A percentile compares a stretch with the other conserved stretches of the same genome.
phyloP scores from a whole-genome alignment of 1,140 invertebrate genomes.

The Zaprionus tsacasi region DNA sequence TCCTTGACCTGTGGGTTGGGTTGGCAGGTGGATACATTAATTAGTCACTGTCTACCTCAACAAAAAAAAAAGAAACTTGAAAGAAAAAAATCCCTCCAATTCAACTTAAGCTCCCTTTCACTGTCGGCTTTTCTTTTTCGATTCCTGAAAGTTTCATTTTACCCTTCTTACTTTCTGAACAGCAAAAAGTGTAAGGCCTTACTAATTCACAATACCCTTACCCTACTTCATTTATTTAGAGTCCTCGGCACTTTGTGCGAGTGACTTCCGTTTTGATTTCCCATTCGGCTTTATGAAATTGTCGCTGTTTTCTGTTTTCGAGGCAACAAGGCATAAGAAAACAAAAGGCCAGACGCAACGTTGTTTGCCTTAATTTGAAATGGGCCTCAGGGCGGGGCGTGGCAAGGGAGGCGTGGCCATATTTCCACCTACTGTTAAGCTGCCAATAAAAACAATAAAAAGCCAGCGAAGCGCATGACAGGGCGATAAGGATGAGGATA shows the following conservation, averaged over 20 bases:
- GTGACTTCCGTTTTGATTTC: not conserved
- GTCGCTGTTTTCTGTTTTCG: constrained; percentile 19
- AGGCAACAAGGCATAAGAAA: constrained; percentile 23
- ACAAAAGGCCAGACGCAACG: constrained; percentile 25
- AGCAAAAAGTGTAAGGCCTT: not conserved
- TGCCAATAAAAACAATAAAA: constrained; percentile 64
- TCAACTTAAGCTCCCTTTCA: not conserved
- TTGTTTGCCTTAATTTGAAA: constrained; percentile 66
- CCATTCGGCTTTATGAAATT: constrained; percentile 32
- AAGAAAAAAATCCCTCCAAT: not conserved
- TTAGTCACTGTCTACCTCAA: constrained; percentile 13
- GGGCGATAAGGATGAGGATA: constrained; percentile 38
- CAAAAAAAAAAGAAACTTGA: not conserved
- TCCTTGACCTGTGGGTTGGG: constrained; percentile 84
- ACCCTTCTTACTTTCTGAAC: not conserved
- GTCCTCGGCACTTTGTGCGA: no score
- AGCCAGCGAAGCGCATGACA: constrained; percentile 51
- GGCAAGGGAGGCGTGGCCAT: not conserved
- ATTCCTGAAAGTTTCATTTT: not conserved
- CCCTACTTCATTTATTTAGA: not conserved
- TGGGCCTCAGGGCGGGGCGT: constrained; percentile 20
- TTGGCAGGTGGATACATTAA: constrained; percentile 17
- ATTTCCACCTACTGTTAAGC: constrained; percentile 16
- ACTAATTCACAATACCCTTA: not conserved
- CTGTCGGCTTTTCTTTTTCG: not conserved